A percentile compares a stretch with the other conserved stretches of the same genome.
Evolutionary conservation across 1,140 invertebrate genomes (phyloP).

Genomic region (Homarus americanus): DNA sequence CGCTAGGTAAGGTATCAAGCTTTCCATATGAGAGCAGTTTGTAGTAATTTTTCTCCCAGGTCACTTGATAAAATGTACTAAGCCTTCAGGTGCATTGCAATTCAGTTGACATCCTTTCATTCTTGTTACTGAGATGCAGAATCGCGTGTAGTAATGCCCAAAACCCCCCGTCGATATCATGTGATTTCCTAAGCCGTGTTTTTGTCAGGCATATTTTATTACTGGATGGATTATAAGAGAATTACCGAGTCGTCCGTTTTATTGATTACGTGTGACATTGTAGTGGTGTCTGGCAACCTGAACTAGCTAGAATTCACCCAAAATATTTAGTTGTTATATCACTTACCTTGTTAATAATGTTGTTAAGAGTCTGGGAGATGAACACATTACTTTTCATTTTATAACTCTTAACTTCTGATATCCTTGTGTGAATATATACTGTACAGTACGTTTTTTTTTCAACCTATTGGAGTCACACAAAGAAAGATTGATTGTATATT

Average conservation of each 20-base stretch:
- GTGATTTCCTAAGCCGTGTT: neutral
- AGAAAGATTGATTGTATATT: too few relatives aligned
- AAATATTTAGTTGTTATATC: neutral
- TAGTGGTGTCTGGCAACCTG: conserved; percentile 60
- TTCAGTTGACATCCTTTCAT: conserved; percentile 7
- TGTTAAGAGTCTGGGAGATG: neutral
- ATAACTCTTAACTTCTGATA: too few relatives aligned
- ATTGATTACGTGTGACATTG: conserved; percentile 33
- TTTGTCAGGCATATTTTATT: neutral
- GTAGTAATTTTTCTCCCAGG: neutral
- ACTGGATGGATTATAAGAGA: neutral
- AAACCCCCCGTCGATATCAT: neutral
- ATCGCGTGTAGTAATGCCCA: neutral
- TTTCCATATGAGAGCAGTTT: neutral
- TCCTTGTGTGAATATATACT: too few relatives aligned
- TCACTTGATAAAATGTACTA: neutral
- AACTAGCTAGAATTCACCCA: neutral
- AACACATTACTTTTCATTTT: too few relatives aligned
- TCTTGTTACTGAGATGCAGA: conserved; percentile 12
- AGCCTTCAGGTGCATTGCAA: neutral
- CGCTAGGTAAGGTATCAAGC: conserved; percentile 9
- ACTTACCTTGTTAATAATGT: conserved; percentile 6
- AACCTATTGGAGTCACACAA: too few relatives aligned
- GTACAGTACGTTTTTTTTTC: too few relatives aligned
- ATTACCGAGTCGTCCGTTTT: neutral